Conservation (phyloP, 2,888 invertebrate genomes). For the Boloria selene region DNA sequence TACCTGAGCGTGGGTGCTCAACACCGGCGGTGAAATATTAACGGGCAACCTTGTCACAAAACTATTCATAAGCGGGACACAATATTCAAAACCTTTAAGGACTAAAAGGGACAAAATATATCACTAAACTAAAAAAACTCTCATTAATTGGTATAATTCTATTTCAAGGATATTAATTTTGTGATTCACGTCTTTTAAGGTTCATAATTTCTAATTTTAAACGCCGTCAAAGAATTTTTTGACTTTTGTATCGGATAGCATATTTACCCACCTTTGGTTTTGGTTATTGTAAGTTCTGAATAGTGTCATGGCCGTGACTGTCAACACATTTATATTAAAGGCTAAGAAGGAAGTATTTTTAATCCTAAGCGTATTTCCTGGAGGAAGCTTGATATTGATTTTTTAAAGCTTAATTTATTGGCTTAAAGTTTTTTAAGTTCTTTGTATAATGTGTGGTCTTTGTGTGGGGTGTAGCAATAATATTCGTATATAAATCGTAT, state of each 20-base stretch:
- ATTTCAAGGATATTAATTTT: slow-evolving; percentile 81
- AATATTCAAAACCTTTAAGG: slow-evolving; percentile 38
- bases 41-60: slow-evolving; percentile 77
- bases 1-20: slow-evolving; percentile 79
- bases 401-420: slow-evolving; percentile 39
- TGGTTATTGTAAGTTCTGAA: slow-evolving; percentile 64
- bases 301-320: slow-evolving; percentile 67
- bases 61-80: slow-evolving; percentile 55
- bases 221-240: slow-evolving; percentile 67
- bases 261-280: slow-evolving; percentile 75
- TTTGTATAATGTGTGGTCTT: slow-evolving; percentile 18
- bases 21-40: slow-evolving; percentile 74
- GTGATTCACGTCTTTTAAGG: slow-evolving; percentile 75
- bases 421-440: slow-evolving; percentile 2
- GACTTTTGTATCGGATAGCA: slow-evolving; percentile 61
- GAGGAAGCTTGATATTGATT: slow-evolving; percentile 63
- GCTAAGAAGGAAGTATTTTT: slow-evolving; percentile 73
- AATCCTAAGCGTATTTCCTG: slow-evolving; percentile 55
- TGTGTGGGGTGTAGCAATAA: not conserved
- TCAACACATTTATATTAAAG: slow-evolving; percentile 69
- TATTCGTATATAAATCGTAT: slow-evolving; percentile 3
- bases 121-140: slow-evolving; percentile 51
- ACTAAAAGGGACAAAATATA: slow-evolving; percentile 47
- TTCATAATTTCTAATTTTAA: slow-evolving; percentile 77
- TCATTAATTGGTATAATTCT: slow-evolving; percentile 79